Conservation (phyloP, 2,113 vertebrate species). For the Mixornis gularis region DNA sequence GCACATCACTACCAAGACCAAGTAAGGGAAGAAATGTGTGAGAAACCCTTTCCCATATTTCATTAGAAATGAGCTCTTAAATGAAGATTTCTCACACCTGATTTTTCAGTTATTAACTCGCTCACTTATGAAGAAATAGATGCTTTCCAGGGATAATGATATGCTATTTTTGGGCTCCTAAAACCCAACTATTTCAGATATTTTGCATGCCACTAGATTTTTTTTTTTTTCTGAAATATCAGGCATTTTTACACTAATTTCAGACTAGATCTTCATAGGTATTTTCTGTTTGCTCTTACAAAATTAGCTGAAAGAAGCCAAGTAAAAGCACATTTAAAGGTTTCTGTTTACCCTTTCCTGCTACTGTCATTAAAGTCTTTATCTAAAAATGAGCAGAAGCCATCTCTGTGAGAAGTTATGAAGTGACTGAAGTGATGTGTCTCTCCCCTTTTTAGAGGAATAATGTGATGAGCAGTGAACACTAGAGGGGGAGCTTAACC, state of each 20-base stretch:
- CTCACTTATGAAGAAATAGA: background rate
- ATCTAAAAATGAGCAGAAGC: background rate
- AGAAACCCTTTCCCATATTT: background rate
- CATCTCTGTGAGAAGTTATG: constrained; percentile 20
- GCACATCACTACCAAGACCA: background rate
- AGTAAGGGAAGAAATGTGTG: background rate
- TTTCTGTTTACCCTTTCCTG: constrained; percentile 2
- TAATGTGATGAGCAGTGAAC: constrained; percentile 81
- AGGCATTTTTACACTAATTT: background rate
- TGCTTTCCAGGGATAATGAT: background rate
- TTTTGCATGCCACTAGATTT: background rate
- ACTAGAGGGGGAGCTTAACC: constrained; percentile 98
- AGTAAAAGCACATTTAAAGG: background rate
- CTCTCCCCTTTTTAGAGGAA: constrained; percentile 60
- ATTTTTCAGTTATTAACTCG: background rate
- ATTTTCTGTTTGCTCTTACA: background rate
- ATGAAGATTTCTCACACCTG: background rate
- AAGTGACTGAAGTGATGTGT: constrained; percentile 27
- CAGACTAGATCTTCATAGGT: background rate
- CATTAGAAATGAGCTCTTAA: background rate
- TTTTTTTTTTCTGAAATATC: background rate
- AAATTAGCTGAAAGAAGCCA: background rate
- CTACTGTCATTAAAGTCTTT: background rate
- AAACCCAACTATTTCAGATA: background rate
- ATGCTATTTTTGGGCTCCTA: background rate